Base-by-base conservation (phyloP, 2,797 vertebrate genomes). In the Channallabes apus region DNA sequence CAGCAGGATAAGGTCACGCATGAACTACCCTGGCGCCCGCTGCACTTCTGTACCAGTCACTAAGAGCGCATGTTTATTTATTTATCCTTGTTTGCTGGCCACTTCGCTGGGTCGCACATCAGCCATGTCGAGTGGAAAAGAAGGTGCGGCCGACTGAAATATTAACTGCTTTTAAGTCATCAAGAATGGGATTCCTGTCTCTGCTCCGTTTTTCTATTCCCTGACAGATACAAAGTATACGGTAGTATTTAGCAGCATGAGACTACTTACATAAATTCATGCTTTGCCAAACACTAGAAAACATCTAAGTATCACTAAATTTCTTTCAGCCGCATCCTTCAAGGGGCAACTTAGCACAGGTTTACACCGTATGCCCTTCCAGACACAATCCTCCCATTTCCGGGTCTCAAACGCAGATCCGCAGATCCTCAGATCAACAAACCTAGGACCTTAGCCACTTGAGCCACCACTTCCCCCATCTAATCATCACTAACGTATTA, bases 1-100 rank as follows among this genome's bases (percentile, higher is more conserved):
- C 88, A 83, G 89, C 86, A 11, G 85, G 84, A 90, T 86, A 90
- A 89, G 90, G 91, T 90, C 89, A 91, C 72, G 58, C 86, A 82
- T 84, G 82, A 90, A 83, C 77, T 67, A 82, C 58, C 59, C 78
- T 87, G 86, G 80, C 85, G 64, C 83, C 56, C 64, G 18, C 65
- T 67, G 76, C 61, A 76, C 76, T 77, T 85, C 77, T 64, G 64
- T 85, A 76, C 79, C 65, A 32, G 56, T 75, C 46, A 51, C 68
- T 87, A 88, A 86, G 68, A 87, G 82, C 67, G 71, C 83, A 15
- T 84, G 85, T 88, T 89, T 85, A 88, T 86, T 90, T 89, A 88
- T 89, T 89, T 84, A 89, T 89, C 67, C 38, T 27, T 84, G 82
- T 75, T 82, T 88, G 80, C 71, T 67, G 83, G 83, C 84, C 90